These are phyloP conservation scores for Elysia chlorotica DNA, from an alignment of 1,140 invertebrate species.

Conservation along the genomic window DNA sequence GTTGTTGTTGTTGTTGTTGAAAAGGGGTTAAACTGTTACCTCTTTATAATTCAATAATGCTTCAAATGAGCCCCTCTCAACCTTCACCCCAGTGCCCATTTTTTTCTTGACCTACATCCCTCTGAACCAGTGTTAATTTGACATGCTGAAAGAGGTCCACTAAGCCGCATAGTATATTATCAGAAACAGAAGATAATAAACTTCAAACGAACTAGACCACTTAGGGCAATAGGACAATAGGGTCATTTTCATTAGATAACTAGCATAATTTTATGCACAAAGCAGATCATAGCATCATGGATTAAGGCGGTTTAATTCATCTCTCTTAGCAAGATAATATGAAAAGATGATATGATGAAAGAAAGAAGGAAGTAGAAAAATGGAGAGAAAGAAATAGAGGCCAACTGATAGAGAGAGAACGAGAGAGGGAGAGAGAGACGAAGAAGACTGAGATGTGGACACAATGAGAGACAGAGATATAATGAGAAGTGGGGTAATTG, in stretches of 20 bases:
- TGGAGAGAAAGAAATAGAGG: neutral
- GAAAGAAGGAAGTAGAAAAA: neutral
- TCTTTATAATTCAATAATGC: too few species aligned
- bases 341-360: neutral
- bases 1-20: too few species aligned
- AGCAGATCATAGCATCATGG: too few species aligned
- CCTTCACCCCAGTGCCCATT: too few species aligned
- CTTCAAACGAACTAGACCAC: neutral
- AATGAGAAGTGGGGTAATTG: neutral
- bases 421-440: neutral
- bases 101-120: too few species aligned
- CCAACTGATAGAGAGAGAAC: neutral
- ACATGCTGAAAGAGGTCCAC: too few species aligned
- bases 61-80: too few species aligned
- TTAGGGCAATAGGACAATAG: neutral
- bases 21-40: too few species aligned
- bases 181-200: neutral
- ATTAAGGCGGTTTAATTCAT: too few species aligned
- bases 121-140: too few species aligned
- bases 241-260: neutral
- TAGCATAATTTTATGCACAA: neutral
- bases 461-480: neutral
- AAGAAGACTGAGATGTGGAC: neutral
- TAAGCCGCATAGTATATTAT: too few species aligned
- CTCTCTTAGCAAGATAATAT: neutral